A percentile compares a stretch with the other conserved stretches of the same genome.
phyloP scores from a whole-genome alignment of 2,113 vertebrate genomes.

The Hipposideros armiger region DNA sequence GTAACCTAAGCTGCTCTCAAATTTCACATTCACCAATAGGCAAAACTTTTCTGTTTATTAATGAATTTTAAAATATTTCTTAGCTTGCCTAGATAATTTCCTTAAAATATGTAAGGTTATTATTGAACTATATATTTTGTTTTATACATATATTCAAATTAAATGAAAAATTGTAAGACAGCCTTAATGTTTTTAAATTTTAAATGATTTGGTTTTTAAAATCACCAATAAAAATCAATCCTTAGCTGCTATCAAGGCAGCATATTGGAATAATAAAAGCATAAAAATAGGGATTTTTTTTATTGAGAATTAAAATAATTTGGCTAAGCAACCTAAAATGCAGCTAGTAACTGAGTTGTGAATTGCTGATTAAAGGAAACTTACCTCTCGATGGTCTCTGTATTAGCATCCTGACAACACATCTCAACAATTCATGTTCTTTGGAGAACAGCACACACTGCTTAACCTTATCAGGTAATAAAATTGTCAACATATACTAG shows the following conservation, averaged over 20 bases:
- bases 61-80: background rate
- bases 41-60: background rate
- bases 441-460: background rate
- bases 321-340: background rate
- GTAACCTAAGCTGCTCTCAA: background rate
- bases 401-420: background rate
- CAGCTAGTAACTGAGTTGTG: background rate
- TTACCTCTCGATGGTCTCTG: background rate
- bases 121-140: background rate
- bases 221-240: constrained; percentile 27
- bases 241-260: background rate
- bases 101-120: background rate
- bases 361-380: background rate
- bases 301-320: constrained; percentile 12
- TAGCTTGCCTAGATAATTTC: background rate
- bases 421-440: background rate
- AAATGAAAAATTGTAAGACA: background rate
- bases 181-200: background rate
- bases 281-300: background rate
- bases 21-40: background rate
- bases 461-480: background rate
- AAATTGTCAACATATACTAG: background rate
- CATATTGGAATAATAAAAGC: background rate
- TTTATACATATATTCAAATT: background rate
- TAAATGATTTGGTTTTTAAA: background rate